Evolutionary conservation across 2,888 invertebrate genomes (phyloP).

Genomic region (Clostera curtula): DNA sequence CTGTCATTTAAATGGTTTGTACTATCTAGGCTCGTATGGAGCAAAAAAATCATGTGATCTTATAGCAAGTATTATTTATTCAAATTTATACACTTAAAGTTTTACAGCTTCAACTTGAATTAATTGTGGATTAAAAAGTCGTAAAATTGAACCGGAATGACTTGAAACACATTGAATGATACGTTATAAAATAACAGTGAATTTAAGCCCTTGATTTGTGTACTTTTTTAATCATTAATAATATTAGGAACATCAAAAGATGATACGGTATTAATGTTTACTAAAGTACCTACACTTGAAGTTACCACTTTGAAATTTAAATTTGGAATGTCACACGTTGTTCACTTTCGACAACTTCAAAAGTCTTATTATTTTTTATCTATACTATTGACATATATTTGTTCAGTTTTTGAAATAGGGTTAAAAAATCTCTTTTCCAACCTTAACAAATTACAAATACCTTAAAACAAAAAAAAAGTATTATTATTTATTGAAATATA

Average conservation of each 20-base stretch:
- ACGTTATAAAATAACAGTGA: conserved; percentile 7
- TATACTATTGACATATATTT: no score
- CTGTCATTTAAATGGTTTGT: conserved; percentile 5
- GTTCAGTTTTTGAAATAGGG: no score
- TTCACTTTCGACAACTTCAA: background rate
- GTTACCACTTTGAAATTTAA: no score
- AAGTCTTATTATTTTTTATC: background rate
- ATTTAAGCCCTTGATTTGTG: conserved; percentile 1
- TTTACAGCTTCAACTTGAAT: conserved; percentile 19
- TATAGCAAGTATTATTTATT: conserved; percentile 5
- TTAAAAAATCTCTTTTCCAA: no score
- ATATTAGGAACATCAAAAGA: background rate
- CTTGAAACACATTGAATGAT: conserved; percentile 18
- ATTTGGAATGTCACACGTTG: no score
- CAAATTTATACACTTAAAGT: conserved; percentile 11
- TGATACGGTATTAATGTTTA: background rate
- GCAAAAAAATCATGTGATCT: conserved; percentile 6
- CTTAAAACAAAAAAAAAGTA: no score
- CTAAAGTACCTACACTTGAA: no score
- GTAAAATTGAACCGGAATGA: conserved; percentile 25
- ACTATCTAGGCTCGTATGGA: conserved; percentile 7
- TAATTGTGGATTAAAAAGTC: conserved; percentile 29
- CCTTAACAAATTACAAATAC: no score
- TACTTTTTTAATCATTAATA: background rate
- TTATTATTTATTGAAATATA: no score